Evolutionary conservation across 1,140 invertebrate genomes (phyloP).

Genomic region (Metopolophium dirhodum): DNA sequence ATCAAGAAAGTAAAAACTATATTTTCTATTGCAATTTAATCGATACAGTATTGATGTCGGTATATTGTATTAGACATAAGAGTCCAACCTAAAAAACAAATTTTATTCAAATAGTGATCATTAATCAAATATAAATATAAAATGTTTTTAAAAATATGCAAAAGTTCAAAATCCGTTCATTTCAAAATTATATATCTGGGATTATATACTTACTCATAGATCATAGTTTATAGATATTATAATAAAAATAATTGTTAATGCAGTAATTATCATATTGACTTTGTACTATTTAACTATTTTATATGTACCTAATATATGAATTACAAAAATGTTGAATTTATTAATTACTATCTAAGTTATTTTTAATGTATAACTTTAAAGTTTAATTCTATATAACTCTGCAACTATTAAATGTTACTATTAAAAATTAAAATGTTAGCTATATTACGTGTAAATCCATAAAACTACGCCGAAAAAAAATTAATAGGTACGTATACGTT

Average conservation of each 20-base stretch:
- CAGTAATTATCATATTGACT: not conserved
- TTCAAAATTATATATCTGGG: not conserved
- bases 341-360: not conserved
- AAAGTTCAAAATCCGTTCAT: not conserved
- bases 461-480: no score
- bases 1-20: no score
- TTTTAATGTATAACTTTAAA: not conserved
- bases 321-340: not conserved
- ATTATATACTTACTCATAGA: not conserved
- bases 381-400: not conserved
- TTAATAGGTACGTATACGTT: no score
- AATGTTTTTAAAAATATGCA: not conserved
- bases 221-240: not conserved
- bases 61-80: not conserved
- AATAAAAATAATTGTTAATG: not conserved
- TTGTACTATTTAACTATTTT: not conserved
- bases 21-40: not conserved
- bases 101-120: not conserved
- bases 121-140: not conserved
- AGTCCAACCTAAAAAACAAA: not conserved
- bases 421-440: not conserved
- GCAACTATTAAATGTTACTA: not conserved
- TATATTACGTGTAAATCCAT: not conserved
- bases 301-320: not conserved
- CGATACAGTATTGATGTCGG: no score